A percentile compares a stretch with the other conserved stretches of the same genome.
phyloP scores from a whole-genome alignment of 2,888 invertebrate species.

The Branchipolynoe longqiensis region DNA sequence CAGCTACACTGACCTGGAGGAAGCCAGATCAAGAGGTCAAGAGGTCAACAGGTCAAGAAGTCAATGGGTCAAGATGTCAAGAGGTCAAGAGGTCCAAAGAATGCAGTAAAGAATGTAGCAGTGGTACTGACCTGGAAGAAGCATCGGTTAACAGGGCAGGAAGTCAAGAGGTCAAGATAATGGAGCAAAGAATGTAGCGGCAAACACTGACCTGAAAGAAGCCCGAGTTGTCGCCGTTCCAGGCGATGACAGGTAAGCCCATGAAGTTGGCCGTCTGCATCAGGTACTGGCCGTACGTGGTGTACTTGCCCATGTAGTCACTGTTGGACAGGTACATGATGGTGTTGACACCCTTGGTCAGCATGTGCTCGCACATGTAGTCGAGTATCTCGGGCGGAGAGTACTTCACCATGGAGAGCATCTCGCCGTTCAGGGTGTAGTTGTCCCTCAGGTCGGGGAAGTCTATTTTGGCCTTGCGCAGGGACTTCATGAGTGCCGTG shows the following conservation, averaged over 20 bases:
- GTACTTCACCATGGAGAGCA: slow-evolving; percentile 40
- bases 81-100: too few species aligned
- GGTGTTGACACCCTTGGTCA: slow-evolving; percentile 74
- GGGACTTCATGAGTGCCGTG: neutral
- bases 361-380: slow-evolving; percentile 74
- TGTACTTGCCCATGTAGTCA: slow-evolving; percentile 87
- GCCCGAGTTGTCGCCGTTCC: slow-evolving; percentile 98
- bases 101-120: too few species aligned
- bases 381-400: slow-evolving; percentile 74
- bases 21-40: too few species aligned
- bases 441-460: neutral
- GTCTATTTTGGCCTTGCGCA: neutral
- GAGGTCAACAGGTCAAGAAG: too few species aligned
- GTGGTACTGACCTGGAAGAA: too few species aligned
- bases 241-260: slow-evolving; percentile 97
- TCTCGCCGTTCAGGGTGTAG: neutral
- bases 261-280: slow-evolving; percentile 95
- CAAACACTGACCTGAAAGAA: slow-evolving; percentile 62
- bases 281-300: slow-evolving; percentile 96
- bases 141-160: too few species aligned
- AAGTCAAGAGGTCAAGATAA: too few species aligned
- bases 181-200: too few species aligned
- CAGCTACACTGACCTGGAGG: too few species aligned
- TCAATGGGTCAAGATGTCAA: too few species aligned
- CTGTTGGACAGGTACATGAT: slow-evolving; percentile 97